A percentile compares a stretch with the other conserved stretches of the same genome.
phyloP scores from a whole-genome alignment of 2,888 invertebrate species.

The Drosophila atripex region DNA sequence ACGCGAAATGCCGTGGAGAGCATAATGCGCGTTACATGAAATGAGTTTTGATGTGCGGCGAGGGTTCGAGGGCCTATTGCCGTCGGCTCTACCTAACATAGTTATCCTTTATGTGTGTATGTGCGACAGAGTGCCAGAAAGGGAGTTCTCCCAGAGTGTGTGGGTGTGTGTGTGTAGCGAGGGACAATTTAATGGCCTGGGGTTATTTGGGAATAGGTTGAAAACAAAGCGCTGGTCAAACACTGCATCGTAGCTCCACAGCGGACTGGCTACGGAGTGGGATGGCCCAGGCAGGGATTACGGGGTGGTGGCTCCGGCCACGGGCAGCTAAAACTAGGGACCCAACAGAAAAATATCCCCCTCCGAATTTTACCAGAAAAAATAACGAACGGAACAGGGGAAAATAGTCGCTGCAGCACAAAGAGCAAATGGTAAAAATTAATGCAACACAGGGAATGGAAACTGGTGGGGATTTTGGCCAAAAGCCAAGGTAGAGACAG shows the following conservation, averaged over 20 bases:
- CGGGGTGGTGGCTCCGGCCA: conserved; percentile 7
- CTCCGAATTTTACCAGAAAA: conserved; percentile 17
- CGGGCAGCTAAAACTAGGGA: conserved; percentile 28
- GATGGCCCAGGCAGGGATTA: conserved; percentile 7
- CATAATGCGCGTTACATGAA: conserved; percentile 76
- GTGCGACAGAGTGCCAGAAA: neutral
- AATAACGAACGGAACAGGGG: conserved; percentile 27
- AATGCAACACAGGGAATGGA: conserved; percentile 48
- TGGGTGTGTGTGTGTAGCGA: conserved; percentile 28
- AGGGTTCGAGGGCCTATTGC: conserved; percentile 45
- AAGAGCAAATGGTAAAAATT: conserved; percentile 57
- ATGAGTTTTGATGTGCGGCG: conserved; percentile 70
- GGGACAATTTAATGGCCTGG: conserved; percentile 58
- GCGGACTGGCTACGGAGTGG: conserved; percentile 8
- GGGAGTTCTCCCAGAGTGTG: neutral
- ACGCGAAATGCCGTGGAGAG: conserved; percentile 73
- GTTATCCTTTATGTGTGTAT: conserved; percentile 40
- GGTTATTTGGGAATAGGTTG: conserved; percentile 48
- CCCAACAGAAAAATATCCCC: conserved; percentile 29
- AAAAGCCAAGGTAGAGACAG: conserved; percentile 41
- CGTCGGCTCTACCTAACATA: conserved; percentile 36
- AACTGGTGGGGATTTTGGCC: conserved; percentile 32
- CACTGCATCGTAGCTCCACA: conserved; percentile 17
- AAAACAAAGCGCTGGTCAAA: conserved; percentile 42
- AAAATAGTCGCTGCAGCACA: conserved; percentile 38